Evolutionary conservation across 2,797 vertebrate species (phyloP).

Genomic region (Natrix natrix): DNA sequence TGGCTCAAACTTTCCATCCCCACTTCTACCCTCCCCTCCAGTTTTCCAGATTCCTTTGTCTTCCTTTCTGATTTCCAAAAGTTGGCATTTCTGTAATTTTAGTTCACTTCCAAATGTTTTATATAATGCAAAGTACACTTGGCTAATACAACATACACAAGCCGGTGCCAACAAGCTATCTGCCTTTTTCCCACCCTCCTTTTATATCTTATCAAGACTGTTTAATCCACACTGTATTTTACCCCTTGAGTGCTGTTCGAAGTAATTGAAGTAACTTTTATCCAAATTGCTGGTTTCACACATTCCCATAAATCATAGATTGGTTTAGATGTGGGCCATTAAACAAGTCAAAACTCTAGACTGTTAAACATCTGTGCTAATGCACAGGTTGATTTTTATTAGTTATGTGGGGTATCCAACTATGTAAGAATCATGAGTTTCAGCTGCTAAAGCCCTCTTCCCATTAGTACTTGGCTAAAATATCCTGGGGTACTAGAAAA

Average conservation of each 20-base stretch:
- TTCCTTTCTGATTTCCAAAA: conserved; percentile 71
- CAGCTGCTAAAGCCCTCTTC: background rate
- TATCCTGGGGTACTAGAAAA: background rate
- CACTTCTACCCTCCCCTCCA: conserved; percentile 33
- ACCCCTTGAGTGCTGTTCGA: conserved; percentile 32
- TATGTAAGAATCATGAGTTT: background rate
- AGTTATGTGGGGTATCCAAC: background rate
- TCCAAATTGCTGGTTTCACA: background rate
- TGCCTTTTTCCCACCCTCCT: conserved; percentile 66
- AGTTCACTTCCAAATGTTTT: conserved; percentile 71
- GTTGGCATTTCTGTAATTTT: conserved; percentile 77
- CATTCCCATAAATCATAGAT: background rate
- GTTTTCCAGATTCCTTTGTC: conserved; percentile 62
- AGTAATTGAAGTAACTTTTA: background rate
- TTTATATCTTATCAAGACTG: conserved; percentile 68
- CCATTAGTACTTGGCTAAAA: background rate
- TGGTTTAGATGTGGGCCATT: background rate
- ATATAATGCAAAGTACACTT: conserved; percentile 71
- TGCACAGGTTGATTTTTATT: background rate
- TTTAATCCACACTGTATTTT: conserved; percentile 63
- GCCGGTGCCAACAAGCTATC: conserved; percentile 68
- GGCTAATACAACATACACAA: conserved; percentile 53
- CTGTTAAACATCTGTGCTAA: background rate
- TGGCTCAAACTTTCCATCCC: conserved; percentile 43
- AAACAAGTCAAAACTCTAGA: background rate